Percentiles rank a stretch among this genome's conserved stretches.
Conservation (phyloP, 2,797 vertebrate genomes). For the Cheirogaleus major region DNA sequence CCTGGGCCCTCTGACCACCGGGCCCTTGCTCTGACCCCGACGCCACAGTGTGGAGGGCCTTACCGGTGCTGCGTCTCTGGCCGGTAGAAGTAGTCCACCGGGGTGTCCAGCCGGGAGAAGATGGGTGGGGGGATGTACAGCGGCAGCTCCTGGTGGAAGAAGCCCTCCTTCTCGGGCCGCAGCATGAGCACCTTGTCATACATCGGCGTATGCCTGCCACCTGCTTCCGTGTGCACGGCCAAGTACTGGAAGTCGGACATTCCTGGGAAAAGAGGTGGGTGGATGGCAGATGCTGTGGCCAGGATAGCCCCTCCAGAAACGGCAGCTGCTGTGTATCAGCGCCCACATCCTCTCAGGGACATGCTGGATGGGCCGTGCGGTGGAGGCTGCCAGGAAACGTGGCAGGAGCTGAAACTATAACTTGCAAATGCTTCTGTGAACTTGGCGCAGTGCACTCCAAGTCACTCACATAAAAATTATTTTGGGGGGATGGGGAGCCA, state of each 20-base stretch:
- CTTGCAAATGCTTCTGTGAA: neutral
- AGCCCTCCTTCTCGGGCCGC: constrained; percentile 92
- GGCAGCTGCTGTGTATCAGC: neutral
- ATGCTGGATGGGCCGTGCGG: fast-evolving
- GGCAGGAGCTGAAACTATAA: neutral
- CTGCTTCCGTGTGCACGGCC: constrained; percentile 88
- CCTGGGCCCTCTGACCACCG: neutral
- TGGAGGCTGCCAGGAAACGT: fast-evolving
- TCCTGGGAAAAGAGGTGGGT: constrained; percentile 82
- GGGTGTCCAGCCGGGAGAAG: constrained; percentile 95
- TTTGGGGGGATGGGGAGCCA: fast-evolving
- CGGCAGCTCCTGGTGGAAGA: constrained; percentile 91
- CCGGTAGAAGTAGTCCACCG: constrained; percentile 95
- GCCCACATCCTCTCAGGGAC: neutral
- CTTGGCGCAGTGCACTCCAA: fast-evolving
- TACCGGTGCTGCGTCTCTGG: constrained; percentile 91
- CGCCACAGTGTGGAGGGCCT: neutral
- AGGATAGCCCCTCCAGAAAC: neutral
- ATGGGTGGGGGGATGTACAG: constrained; percentile 95
- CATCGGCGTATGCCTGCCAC: constrained; percentile 88
- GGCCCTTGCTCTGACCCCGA: neutral
- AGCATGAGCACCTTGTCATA: constrained; percentile 94
- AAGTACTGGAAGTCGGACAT: constrained; percentile 98
- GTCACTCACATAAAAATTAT: neutral
- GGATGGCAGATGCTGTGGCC: fast-evolving